These are phyloP conservation scores for Pyrocephalus nanus DNA, from an alignment of 2,797 vertebrate species.

Conservation along the genomic window DNA sequence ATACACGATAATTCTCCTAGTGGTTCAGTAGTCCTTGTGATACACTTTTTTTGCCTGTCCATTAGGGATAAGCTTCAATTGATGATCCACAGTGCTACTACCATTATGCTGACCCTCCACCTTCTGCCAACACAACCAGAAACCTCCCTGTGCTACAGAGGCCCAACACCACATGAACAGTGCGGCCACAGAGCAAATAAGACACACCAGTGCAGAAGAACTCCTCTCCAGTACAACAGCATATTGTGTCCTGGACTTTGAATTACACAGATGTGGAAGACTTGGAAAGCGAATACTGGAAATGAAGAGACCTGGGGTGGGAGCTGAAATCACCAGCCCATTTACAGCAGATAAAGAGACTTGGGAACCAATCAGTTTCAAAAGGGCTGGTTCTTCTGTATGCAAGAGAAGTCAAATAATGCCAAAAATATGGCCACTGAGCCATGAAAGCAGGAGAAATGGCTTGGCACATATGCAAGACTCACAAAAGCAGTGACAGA, in stretches of 20 bases:
- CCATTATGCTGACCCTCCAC: background rate
- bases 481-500: background rate
- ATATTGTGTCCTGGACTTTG: accelerated
- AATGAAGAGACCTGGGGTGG: background rate
- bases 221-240: background rate
- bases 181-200: background rate
- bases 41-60: background rate
- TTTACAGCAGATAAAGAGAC: background rate
- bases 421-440: background rate
- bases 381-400: background rate
- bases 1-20: background rate
- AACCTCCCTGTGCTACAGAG: background rate
- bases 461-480: background rate
- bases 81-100: background rate
- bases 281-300: background rate
- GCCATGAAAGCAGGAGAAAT: background rate
- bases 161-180: background rate
- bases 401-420: background rate
- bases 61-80: background rate
- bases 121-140: background rate
- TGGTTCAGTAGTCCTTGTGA: background rate
- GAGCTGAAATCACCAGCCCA: background rate
- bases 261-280: background rate
- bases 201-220: background rate
- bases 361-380: background rate